Evolutionary conservation across 2,888 invertebrate species (phyloP), one percentile per base, ranked within the genome.

Genomic region (Tillus elongatus): DNA sequence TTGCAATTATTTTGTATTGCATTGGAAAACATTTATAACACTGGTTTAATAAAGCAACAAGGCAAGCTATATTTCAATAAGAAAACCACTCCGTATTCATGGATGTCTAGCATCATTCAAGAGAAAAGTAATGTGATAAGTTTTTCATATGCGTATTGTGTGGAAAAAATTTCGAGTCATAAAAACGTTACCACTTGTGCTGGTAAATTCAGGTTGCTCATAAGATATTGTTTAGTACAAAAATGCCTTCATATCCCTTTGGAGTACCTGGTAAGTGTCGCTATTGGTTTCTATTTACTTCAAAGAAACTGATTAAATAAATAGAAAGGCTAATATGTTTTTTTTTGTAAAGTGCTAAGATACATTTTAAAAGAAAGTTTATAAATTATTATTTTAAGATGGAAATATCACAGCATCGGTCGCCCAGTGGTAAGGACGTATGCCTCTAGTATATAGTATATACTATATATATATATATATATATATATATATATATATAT

Each of bases 221-320:
- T 74, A 37, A 60, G 73, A 39, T 61, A 59, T 39, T 73, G 72
- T 57, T 57, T 75, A 35, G 57, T 58, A 34, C 61, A 67, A 37
- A 69, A 66, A 60, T 73, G 72, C 54, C 56, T 75, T 35, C 69
- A 74, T 48, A 59, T 68, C 37, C 73, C 73, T 27, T 56, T 74
- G 3, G 67, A 71, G 56, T 61, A 63, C 47, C 56, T 74, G 54
- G 72, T 70, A 54, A 60, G 57, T 50, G n/a, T 19, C n/a, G n/a
- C n/a, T n/a, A n/a, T n/a, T n/a, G n/a, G n/a, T n/a, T n/a, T n/a
- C n/a, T n/a, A n/a, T n/a, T n/a, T n/a, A n/a, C n/a, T n/a, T n/a
- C n/a, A n/a, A n/a, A n/a, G n/a, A n/a, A n/a, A n/a, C n/a, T n/a
- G n/a, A n/a, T n/a, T n/a, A n/a, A n/a, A n/a, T n/a, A n/a, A n/a